Percentiles rank a stretch among this genome's conserved stretches.
Evolutionary conservation across 2,888 invertebrate genomes (phyloP).

Genomic region (Druceiella hillmani): DNA sequence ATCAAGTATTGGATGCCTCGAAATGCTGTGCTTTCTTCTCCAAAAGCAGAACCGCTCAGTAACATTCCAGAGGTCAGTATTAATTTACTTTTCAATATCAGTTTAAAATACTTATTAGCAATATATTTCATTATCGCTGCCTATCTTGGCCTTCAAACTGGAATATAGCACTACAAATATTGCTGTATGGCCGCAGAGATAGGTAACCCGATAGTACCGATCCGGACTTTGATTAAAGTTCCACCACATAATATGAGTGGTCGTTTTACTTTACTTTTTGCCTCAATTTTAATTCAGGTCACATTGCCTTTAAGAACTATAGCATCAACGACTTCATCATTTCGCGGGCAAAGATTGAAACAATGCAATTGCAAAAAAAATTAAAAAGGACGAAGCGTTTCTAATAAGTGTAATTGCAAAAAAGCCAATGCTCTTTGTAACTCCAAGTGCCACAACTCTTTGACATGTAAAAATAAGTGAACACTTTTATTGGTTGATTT

Average conservation of each 20-base stretch:
- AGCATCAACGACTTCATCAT: slow-evolving; percentile 12
- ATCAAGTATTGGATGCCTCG: slow-evolving; percentile 10
- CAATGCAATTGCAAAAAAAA: slow-evolving; percentile 16
- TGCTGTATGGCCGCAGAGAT: no score
- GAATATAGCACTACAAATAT: no score
- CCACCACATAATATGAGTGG: no score
- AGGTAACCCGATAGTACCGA: no score
- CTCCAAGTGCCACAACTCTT: slow-evolving; percentile 8
- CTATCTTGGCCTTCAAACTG: no score
- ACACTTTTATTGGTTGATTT: no score
- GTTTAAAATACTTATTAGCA: no score
- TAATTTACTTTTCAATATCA: no score
- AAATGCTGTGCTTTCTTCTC: slow-evolving; percentile 6
- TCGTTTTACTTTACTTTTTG: no score
- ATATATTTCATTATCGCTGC: no score
- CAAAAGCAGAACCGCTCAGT: no score
- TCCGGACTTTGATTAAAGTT: no score
- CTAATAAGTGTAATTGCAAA: slow-evolving; percentile 15
- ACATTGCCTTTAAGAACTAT: slow-evolving; percentile 10
- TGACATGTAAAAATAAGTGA: slow-evolving; percentile 8
- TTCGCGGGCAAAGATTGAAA: slow-evolving; percentile 16
- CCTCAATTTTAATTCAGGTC: slow-evolving; percentile 4
- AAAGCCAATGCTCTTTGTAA: slow-evolving; percentile 12
- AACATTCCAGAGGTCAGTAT: slow-evolving; percentile 11
- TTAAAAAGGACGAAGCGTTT: slow-evolving; percentile 13